A percentile compares a stretch with the other conserved stretches of the same genome.
Conservation (phyloP, 2,797 vertebrate genomes). For the Notamacropus eugenii region DNA sequence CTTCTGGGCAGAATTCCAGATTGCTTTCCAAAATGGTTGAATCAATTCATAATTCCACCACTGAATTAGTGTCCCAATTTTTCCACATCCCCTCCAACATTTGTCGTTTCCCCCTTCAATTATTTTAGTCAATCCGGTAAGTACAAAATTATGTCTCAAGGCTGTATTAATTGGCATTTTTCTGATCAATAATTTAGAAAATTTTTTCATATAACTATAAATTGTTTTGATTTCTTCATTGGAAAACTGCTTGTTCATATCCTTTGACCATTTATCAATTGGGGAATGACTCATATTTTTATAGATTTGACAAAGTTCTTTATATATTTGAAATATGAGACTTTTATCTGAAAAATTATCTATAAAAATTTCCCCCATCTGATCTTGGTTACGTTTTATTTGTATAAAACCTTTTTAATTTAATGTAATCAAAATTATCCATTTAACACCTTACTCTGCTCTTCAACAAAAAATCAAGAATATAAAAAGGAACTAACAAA, state of each 20-base stretch:
- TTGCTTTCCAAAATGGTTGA: neutral
- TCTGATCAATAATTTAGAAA: neutral
- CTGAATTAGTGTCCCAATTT: neutral
- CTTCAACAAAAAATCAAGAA: neutral
- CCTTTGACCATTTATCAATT: neutral
- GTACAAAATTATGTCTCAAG: neutral
- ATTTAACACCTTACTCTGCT: neutral
- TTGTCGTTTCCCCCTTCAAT: neutral
- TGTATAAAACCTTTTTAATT: neutral
- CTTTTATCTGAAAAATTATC: neutral
- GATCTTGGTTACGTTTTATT: neutral
- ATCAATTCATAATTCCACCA: neutral
- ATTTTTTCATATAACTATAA: neutral
- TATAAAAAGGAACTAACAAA: neutral
- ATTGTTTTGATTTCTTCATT: neutral
- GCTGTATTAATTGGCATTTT: neutral
- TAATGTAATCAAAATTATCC: neutral
- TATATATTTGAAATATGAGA: neutral
- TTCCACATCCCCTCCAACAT: neutral
- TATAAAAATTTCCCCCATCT: neutral
- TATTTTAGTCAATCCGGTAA: neutral
- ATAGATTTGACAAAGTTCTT: neutral
- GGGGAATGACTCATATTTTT: neutral
- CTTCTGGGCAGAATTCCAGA: neutral
- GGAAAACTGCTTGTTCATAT: neutral